Conservation (phyloP, 2,888 invertebrate species). For the Calliopum simillimum region DNA sequence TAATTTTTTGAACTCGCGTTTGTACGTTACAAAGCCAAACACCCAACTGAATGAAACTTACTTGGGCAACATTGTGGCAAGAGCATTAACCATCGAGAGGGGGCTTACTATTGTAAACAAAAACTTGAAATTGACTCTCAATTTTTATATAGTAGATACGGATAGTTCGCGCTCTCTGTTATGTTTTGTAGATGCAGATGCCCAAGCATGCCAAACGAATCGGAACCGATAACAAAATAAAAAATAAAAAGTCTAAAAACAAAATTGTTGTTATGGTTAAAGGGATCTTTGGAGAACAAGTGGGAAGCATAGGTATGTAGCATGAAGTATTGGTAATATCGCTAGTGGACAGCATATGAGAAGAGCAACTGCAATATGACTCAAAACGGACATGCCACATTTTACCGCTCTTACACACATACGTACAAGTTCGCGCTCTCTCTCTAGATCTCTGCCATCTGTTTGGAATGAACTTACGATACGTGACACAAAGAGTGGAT, state of each 20-base stretch:
- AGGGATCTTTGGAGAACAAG: no score
- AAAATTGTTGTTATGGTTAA: no score
- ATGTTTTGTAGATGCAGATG: background rate
- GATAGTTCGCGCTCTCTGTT: constrained; percentile 1
- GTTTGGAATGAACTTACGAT: no score
- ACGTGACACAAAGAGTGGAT: no score
- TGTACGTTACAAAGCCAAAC: constrained; percentile 24
- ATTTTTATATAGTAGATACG: background rate
- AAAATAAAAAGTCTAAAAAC: constrained; percentile 3
- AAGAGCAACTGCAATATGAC: no score
- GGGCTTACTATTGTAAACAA: background rate
- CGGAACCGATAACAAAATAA: constrained; percentile 37
- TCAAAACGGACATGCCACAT: no score
- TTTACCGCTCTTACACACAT: no score
- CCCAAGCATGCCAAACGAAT: constrained; percentile 22
- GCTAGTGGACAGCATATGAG: no score
- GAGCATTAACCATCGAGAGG: background rate
- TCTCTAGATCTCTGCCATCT: no score
- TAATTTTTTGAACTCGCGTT: constrained; percentile 18
- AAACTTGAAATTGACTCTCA: background rate
- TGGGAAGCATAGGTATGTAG: no score
- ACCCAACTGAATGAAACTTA: constrained; percentile 14
- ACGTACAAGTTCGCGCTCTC: no score
- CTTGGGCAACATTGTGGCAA: constrained; percentile 10
- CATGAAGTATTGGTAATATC: no score